phyloP scores from a whole-genome alignment of 2,888 invertebrate species.

The Gordius sp. region DNA sequence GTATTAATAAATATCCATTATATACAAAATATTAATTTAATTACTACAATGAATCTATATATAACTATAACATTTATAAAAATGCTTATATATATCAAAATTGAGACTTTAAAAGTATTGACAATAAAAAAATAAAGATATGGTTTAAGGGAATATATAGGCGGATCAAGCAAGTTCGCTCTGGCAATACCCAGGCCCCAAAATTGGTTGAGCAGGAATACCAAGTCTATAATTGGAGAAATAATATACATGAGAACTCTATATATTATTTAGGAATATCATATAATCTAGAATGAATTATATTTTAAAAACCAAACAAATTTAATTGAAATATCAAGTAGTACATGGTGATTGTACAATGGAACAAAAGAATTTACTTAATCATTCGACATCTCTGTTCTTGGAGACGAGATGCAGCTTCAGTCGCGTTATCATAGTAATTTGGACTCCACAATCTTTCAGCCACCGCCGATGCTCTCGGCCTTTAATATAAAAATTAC shows the following conservation, averaged over 20 bases:
- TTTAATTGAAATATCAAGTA: not conserved
- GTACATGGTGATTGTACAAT: too few relatives aligned
- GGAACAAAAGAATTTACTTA: too few relatives aligned
- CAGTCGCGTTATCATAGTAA: conserved; percentile 27
- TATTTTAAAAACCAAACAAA: not conserved
- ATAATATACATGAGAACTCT: not conserved
- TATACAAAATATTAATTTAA: too few relatives aligned
- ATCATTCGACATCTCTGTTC: conserved; percentile 47
- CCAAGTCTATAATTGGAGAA: not conserved
- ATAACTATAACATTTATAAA: too few relatives aligned
- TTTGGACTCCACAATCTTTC: conserved; percentile 51
- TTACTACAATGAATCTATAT: too few relatives aligned
- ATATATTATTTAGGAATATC: not conserved
- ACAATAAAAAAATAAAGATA: too few relatives aligned
- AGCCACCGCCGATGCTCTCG: conserved; percentile 54
- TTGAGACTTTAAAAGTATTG: too few relatives aligned
- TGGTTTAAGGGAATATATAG: too few relatives aligned
- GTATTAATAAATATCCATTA: too few relatives aligned
- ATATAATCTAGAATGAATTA: not conserved
- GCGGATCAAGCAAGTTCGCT: too few relatives aligned
- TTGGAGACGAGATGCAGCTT: conserved; percentile 40
- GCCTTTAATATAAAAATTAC: conserved; percentile 29
- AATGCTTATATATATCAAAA: too few relatives aligned
- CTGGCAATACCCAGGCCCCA: not conserved
- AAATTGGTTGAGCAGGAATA: not conserved